phyloP scores from a whole-genome alignment of 2,113 vertebrate genomes.

The Hoplias malabaricus region DNA sequence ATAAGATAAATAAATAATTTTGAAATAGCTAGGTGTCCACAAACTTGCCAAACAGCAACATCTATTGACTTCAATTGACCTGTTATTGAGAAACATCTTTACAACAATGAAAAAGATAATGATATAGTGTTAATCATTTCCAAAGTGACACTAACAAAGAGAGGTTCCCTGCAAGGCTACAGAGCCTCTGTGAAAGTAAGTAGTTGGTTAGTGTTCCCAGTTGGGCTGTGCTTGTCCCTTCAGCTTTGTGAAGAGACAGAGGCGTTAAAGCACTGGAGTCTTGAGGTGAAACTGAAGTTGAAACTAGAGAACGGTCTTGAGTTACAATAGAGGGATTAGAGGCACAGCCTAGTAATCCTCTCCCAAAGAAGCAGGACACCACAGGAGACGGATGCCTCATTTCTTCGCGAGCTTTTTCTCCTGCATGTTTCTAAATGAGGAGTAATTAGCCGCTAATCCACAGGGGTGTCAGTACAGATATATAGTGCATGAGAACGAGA shows the following conservation, averaged over 20 bases:
- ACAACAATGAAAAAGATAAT: background rate
- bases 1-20: no score
- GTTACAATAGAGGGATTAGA: conserved; percentile 71
- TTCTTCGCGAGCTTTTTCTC: conserved; percentile 60
- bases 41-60: no score
- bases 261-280: background rate
- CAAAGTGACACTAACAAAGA: background rate
- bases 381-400: conserved; percentile 55
- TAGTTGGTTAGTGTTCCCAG: background rate
- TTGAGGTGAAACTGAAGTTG: conserved; percentile 29
- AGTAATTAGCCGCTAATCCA: conserved; percentile 71
- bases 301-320: conserved; percentile 56
- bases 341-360: conserved; percentile 59
- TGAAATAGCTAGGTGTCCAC: no score
- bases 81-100: background rate
- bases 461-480: conserved; percentile 46
- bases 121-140: background rate
- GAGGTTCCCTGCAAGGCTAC: background rate
- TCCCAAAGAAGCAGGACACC: conserved; percentile 61
- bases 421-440: conserved; percentile 63
- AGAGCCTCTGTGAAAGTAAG: background rate
- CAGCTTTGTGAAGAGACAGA: background rate
- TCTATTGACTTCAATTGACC: no score
- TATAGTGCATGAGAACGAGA: conserved; percentile 42
- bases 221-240: background rate